A percentile compares a stretch with the other conserved stretches of the same genome.
phyloP scores from a whole-genome alignment of 2,888 invertebrate species.

The Microplitis manilae region DNA sequence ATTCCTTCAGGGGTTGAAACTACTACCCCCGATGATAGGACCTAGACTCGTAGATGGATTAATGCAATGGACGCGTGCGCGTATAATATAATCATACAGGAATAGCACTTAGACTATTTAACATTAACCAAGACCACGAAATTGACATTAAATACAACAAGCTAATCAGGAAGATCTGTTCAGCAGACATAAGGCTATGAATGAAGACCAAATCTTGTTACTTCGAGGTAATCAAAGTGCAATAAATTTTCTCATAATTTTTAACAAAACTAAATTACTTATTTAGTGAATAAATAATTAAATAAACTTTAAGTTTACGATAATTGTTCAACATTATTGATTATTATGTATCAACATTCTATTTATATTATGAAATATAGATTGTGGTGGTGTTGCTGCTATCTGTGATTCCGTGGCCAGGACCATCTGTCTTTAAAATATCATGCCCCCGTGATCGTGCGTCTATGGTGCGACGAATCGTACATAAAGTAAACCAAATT shows the following conservation, averaged over 20 bases:
- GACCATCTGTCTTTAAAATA: slow-evolving; percentile 88
- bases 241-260: neutral
- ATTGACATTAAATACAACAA: slow-evolving; percentile 49
- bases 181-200: slow-evolving; percentile 77
- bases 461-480: slow-evolving; percentile 87
- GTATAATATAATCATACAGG: slow-evolving; percentile 34
- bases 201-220: slow-evolving; percentile 91
- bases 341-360: neutral
- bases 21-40: slow-evolving; percentile 20
- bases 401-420: slow-evolving; percentile 90
- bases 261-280: neutral
- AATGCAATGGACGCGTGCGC: slow-evolving; percentile 40
- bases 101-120: slow-evolving; percentile 16
- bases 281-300: neutral
- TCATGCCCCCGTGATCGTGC: slow-evolving; percentile 92
- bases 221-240: slow-evolving; percentile 80
- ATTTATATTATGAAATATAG: slow-evolving; percentile 72
- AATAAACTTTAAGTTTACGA: neutral
- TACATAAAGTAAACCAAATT: slow-evolving; percentile 77
- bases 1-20: slow-evolving; percentile 27
- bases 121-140: slow-evolving; percentile 35
- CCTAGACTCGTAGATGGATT: slow-evolving; percentile 10
- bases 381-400: slow-evolving; percentile 86
- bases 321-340: slow-evolving; percentile 27
- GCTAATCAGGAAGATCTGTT: slow-evolving; percentile 21